Evolutionary conservation across 2,888 invertebrate species (phyloP).

Genomic region (Stenodera caucasica): DNA sequence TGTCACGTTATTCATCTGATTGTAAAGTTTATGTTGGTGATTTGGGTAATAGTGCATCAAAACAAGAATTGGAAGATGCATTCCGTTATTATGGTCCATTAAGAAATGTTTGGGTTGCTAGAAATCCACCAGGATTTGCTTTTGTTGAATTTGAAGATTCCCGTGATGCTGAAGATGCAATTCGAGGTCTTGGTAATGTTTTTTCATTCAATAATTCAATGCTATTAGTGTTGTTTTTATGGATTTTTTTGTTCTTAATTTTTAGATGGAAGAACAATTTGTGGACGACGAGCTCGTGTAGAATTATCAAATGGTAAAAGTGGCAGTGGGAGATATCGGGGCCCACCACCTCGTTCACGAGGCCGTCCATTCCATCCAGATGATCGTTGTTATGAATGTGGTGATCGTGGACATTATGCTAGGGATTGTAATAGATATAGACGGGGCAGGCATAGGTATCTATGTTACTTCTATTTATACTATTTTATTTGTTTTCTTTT

Average conservation of each 20-base stretch:
- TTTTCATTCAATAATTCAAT: neutral
- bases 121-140: slow-evolving; percentile 91
- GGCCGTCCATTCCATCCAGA: slow-evolving; percentile 84
- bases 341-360: slow-evolving; percentile 63
- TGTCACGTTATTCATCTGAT: slow-evolving; percentile 81
- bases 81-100: slow-evolving; percentile 88
- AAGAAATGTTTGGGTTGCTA: slow-evolving; percentile 91
- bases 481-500: slow-evolving; percentile 14
- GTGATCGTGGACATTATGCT: slow-evolving; percentile 91
- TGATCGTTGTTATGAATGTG: slow-evolving; percentile 93
- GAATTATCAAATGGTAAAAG: slow-evolving; percentile 90
- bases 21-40: slow-evolving; percentile 95
- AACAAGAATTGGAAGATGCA: slow-evolving; percentile 84
- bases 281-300: slow-evolving; percentile 87
- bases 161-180: slow-evolving; percentile 85
- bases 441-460: slow-evolving; percentile 62
- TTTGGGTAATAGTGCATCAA: slow-evolving; percentile 86
- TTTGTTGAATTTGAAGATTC: slow-evolving; percentile 90
- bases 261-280: slow-evolving; percentile 76
- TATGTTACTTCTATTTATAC: neutral
- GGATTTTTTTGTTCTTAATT: slow-evolving; percentile 10
- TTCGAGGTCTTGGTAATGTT: slow-evolving; percentile 72
- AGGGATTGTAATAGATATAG: slow-evolving; percentile 81
- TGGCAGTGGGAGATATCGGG: slow-evolving; percentile 54
- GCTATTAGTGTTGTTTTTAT: neutral